phyloP scores from a whole-genome alignment of 2,113 vertebrate genomes.

The Sceloporus undulatus region DNA sequence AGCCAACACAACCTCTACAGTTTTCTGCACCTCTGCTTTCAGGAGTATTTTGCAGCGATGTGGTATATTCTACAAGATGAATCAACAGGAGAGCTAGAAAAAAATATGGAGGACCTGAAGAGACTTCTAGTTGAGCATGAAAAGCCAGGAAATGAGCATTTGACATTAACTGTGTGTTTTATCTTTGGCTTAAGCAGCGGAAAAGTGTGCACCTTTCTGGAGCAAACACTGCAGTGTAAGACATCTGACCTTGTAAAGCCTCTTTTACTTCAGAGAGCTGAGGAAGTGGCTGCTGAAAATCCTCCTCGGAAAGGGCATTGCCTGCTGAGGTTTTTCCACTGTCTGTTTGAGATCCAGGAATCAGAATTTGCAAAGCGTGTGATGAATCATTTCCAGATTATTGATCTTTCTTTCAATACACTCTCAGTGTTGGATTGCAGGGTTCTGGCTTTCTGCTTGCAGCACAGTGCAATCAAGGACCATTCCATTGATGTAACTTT shows the following conservation, averaged over 20 bases:
- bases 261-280: conserved; percentile 2
- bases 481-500: conserved; percentile 5
- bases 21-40: conserved; percentile 63
- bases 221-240: conserved; percentile 5
- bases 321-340: conserved; percentile 31
- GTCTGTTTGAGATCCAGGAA: conserved; percentile 52
- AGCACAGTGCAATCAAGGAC: conserved; percentile 16
- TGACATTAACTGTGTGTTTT: conserved; percentile 32
- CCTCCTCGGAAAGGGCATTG: not conserved
- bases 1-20: conserved; percentile 38
- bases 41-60: conserved; percentile 62
- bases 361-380: conserved; percentile 20
- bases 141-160: not conserved
- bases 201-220: conserved; percentile 1
- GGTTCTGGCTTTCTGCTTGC: conserved; percentile 32
- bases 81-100: not conserved
- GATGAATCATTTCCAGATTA: conserved; percentile 28
- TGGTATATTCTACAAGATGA: conserved; percentile 27
- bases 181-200: conserved; percentile 45
- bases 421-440: conserved; percentile 26
- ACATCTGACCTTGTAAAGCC: conserved; percentile 1
- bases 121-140: not conserved
- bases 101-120: not conserved
- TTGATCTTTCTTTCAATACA: not conserved
- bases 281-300: not conserved